Conservation (phyloP, 2,113 vertebrate genomes). For the human region GRCh38 chr2:177248001-177248500, state of each 20-base stretch:
- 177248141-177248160: neutral
- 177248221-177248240: slow-evolving; percentile 3
- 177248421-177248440: too few relatives aligned
- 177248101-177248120: neutral
- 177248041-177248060: slow-evolving; percentile 18
- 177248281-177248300: neutral
- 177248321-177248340: neutral
- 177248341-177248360: neutral
- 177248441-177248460: too few relatives aligned
- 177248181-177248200: neutral
- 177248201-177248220: neutral
- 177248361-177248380: neutral
- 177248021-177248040: neutral
- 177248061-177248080: neutral
- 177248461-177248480: too few relatives aligned
- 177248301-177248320: slow-evolving; percentile 8
- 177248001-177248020: neutral
- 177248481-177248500: too few relatives aligned
- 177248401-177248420: neutral
- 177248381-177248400: neutral
- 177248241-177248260: neutral
- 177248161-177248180: neutral
- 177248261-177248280: neutral
- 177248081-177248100: neutral
- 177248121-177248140: neutral